Percentiles rank a stretch among this genome's conserved stretches.
Conservation (phyloP, 2,888 invertebrate genomes). For the Acleris literana region DNA sequence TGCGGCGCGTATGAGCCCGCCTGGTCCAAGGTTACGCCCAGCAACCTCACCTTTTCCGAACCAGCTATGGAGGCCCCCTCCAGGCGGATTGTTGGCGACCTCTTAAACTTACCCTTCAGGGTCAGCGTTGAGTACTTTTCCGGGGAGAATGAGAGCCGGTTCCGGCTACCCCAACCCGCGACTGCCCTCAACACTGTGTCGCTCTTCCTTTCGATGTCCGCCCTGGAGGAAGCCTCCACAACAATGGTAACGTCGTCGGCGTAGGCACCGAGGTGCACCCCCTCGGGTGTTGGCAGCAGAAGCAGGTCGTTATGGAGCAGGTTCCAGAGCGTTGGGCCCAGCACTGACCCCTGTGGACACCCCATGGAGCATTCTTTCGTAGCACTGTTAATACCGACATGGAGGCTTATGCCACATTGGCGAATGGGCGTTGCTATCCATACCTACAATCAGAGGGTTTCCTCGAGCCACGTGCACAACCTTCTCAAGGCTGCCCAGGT, state of each 20-base stretch:
- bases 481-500: no score
- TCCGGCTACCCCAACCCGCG: not conserved
- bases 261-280: not conserved
- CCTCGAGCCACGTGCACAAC: no score
- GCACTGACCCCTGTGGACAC: no score
- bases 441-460: no score
- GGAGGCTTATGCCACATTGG: no score
- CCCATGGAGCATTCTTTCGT: no score
- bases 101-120: not conserved
- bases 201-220: not conserved
- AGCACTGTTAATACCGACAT: no score
- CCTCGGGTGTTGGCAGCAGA: conserved; percentile 37
- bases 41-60: not conserved
- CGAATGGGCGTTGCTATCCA: no score
- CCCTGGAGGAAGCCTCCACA: not conserved
- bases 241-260: conserved; percentile 1
- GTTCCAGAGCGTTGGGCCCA: no score
- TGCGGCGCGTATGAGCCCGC: not conserved
- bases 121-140: not conserved
- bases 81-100: not conserved
- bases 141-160: not conserved
- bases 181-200: not conserved
- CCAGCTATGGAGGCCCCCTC: not conserved
- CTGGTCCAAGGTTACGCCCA: not conserved
- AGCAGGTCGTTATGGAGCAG: conserved; percentile 44